phyloP scores from a whole-genome alignment of 2,888 invertebrate genomes.

The Scotopteryx bipunctaria region DNA sequence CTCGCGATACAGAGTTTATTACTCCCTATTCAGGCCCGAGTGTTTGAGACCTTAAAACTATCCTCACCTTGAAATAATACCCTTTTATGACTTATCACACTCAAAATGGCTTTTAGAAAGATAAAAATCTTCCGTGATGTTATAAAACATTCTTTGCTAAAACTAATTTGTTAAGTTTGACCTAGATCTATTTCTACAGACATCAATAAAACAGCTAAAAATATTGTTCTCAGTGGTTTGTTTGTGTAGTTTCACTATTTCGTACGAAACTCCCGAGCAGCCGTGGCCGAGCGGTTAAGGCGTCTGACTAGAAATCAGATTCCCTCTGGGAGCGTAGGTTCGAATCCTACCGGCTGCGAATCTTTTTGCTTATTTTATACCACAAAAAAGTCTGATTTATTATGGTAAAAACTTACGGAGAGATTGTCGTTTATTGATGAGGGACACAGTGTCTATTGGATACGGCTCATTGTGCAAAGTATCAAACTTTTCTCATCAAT shows the following conservation, averaged over 20 bases:
- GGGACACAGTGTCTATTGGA: constrained; percentile 28
- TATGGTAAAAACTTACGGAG: constrained; percentile 16
- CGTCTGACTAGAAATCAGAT: constrained; percentile 94
- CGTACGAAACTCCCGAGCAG: constrained; percentile 65
- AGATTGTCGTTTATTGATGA: constrained; percentile 23
- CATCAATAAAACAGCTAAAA: not conserved
- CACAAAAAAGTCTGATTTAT: too few species aligned
- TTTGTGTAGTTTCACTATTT: not conserved
- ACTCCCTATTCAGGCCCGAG: constrained; percentile 25
- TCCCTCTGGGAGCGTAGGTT: constrained; percentile 96
- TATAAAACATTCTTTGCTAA: too few species aligned
- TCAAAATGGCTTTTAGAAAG: too few species aligned
- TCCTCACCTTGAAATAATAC: constrained; percentile 5
- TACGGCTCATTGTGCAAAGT: constrained; percentile 36
- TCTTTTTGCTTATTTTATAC: constrained; percentile 38
- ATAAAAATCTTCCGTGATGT: too few species aligned
- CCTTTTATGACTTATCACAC: not conserved
- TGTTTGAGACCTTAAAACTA: constrained; percentile 18
- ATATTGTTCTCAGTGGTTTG: not conserved
- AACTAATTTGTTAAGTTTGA: too few species aligned
- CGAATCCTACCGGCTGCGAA: constrained; percentile 94
- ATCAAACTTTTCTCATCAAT: constrained; percentile 53
- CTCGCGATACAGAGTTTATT: constrained; percentile 33
- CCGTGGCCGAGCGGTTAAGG: constrained; percentile 94
- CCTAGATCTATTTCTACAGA: too few species aligned